Evolutionary conservation across 2,797 vertebrate species (phyloP), one percentile per base, ranked within the genome.

Genomic region (Mus spretus): DNA sequence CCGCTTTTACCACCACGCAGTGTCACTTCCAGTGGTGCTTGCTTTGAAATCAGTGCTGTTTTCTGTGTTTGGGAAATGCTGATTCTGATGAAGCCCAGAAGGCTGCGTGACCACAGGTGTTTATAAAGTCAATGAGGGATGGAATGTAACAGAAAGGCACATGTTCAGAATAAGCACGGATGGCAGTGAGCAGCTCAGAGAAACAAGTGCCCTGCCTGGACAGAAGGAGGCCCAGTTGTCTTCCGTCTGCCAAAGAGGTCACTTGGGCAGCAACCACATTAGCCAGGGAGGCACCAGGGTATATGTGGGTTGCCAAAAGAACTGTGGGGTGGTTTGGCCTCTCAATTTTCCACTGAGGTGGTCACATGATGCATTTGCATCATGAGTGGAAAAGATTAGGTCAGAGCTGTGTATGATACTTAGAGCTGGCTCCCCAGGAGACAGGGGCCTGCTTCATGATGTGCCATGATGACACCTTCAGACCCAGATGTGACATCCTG

Each of bases 401-500:
- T 13, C 0, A 0, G 31, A 8, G 3, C 12, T 6, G 0, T 11
- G 0, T 85, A 40, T 63, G 28, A 2, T 7, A 4, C 13, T 37
- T 17, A 28, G 31, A 50, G 4, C 2, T 19, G 61, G 20, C 19
- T 67, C 57, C 4, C 3, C 17, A 50, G 78, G 19, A n/a, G 37
- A 70, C 3, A 34, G 47, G 50, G 31, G 59, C 53, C 50, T 61
- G 34, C 47, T 37, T 37, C 0, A 1, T 1, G 14, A n/a, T 3
- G 0, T 47, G 47, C n/a, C 22, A 1, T 2, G 7, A n/a, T 19
- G 9, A 57, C 13, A 0, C 0, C 11, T 6, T 28, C 55, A n/a
- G 3, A 22, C 47, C n/a, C 22, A 0, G 1, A 3, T 1, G 2
- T 4, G 0, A 8, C 0, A 0, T 67, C 7, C 26, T 13, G 47